phyloP scores from a whole-genome alignment of 2,797 vertebrate species.

The Tragelaphus eurycerus region DNA sequence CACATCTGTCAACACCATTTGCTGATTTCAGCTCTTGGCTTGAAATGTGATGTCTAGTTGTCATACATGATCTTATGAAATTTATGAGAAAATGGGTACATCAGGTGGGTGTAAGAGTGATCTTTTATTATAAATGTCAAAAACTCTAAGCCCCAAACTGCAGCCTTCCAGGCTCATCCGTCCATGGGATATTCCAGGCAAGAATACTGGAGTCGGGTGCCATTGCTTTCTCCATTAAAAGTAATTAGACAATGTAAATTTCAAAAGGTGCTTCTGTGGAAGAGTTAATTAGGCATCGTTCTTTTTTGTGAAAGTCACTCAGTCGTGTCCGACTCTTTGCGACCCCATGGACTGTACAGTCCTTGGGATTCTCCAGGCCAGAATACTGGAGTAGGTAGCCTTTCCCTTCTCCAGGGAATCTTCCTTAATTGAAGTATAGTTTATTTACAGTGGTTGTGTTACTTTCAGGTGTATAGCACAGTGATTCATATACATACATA shows the following conservation, averaged over 20 bases:
- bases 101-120: not conserved
- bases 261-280: not conserved
- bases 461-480: not conserved
- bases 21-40: not conserved
- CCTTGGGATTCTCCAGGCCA: not conserved
- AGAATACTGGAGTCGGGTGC: too few species aligned
- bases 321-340: rapidly evolving
- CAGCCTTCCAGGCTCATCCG: too few species aligned
- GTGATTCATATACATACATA: not conserved
- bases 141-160: not conserved
- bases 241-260: not conserved
- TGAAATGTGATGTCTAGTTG: not conserved
- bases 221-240: not conserved
- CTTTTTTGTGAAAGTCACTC: not conserved
- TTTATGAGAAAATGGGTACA: not conserved
- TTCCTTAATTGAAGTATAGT: not conserved
- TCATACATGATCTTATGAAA: not conserved
- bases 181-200: too few species aligned
- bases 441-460: not conserved
- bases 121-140: not conserved
- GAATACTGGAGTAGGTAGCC: not conserved
- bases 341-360: not conserved
- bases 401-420: not conserved
- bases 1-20: not conserved
- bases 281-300: not conserved